phyloP scores from a whole-genome alignment of 2,797 vertebrate genomes.

The Ctenopoma kingsleyae region DNA sequence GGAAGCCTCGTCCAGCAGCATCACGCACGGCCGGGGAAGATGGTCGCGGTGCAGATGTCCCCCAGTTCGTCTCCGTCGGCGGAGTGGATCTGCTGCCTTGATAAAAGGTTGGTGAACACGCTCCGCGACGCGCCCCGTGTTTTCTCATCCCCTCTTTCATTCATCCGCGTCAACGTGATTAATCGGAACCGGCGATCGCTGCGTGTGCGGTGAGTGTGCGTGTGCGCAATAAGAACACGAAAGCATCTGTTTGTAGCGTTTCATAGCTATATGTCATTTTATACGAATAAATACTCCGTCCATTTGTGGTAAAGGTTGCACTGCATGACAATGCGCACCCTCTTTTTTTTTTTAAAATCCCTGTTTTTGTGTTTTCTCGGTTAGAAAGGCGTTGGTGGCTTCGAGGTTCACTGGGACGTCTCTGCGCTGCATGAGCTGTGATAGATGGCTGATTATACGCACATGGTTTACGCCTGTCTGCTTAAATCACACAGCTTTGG shows the following conservation, averaged over 20 bases:
- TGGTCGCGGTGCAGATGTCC: conserved; percentile 92
- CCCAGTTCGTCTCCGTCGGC: conserved; percentile 89
- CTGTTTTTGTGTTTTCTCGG: conserved; percentile 31
- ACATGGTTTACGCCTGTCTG: conserved; percentile 63
- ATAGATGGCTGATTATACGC: conserved; percentile 43
- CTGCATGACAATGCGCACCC: conserved; percentile 12
- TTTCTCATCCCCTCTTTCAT: conserved; percentile 48
- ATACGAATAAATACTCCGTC: too few relatives aligned
- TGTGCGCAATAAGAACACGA: conserved; percentile 19
- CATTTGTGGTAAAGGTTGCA: conserved; percentile 7
- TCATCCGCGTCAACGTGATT: conserved; percentile 66
- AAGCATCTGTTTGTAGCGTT: conserved; percentile 25
- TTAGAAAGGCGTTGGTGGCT: conserved; percentile 77
- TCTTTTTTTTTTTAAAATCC: background rate
- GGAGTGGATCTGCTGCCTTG: conserved; percentile 96
- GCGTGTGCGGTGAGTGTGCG: conserved; percentile 41
- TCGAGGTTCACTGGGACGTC: conserved; percentile 60
- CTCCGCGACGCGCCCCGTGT: conserved; percentile 14
- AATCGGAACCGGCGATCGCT: conserved; percentile 64
- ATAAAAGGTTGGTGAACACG: conserved; percentile 90
- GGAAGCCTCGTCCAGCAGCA: conserved; percentile 61
- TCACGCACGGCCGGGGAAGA: conserved; percentile 83
- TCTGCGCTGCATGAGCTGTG: conserved; percentile 57
- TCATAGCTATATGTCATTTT: background rate
- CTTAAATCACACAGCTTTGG: conserved; percentile 32